Percentiles rank a stretch among this genome's conserved stretches.
phyloP scores from a whole-genome alignment of 1,140 invertebrate genomes.

The Euwallacea similis region DNA sequence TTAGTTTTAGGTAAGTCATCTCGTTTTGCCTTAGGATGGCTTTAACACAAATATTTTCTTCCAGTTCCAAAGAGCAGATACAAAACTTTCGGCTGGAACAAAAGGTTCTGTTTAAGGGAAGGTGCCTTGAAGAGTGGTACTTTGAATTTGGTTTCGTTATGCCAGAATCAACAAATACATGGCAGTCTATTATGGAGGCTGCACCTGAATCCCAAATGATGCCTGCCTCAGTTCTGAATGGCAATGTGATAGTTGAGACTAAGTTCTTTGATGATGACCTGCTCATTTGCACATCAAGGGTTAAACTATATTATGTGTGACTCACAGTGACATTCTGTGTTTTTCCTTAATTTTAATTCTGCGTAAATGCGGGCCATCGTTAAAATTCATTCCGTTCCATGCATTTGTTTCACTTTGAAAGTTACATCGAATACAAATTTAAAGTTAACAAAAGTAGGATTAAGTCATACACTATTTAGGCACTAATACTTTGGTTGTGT shows the following conservation, averaged over 20 bases:
- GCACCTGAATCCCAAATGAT: conserved; percentile 99
- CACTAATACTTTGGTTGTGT: too few species aligned
- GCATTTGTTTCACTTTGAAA: not conserved
- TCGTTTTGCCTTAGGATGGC: not conserved
- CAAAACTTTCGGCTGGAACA: conserved; percentile 96
- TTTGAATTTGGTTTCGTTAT: conserved; percentile 99
- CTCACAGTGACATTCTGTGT: not conserved
- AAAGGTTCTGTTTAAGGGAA: conserved; percentile 76
- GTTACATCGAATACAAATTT: too few species aligned
- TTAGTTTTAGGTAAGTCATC: conserved; percentile 74
- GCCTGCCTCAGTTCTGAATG: conserved; percentile 96
- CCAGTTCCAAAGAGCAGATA: conserved; percentile 91
- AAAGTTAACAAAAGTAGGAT: too few species aligned
- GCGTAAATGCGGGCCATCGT: not conserved
- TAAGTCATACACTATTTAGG: too few species aligned
- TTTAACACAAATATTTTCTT: conserved; percentile 8
- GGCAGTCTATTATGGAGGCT: conserved; percentile 97
- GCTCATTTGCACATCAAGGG: conserved; percentile 91
- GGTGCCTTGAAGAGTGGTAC: conserved; percentile 94
- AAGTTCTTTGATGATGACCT: conserved; percentile 97
- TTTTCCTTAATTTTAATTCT: not conserved
- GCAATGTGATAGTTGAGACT: conserved; percentile 98
- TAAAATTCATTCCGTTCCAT: not conserved
- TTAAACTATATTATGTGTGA: conserved; percentile 95
- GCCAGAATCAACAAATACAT: conserved; percentile 98